Evolutionary conservation across 2,888 invertebrate species (phyloP).

Genomic region (Blera fallax): DNA sequence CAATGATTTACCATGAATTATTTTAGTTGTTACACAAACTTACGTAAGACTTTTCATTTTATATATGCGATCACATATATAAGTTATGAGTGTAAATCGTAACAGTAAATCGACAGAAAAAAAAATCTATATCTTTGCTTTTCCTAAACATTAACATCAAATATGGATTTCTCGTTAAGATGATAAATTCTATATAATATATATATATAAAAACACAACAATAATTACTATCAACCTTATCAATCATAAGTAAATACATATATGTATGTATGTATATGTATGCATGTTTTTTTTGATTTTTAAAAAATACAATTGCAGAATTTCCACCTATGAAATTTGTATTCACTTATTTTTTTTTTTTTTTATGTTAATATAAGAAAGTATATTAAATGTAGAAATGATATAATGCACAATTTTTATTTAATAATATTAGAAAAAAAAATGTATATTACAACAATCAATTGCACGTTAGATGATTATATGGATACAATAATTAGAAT

Average conservation of each 20-base stretch:
- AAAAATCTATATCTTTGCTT: slow-evolving; percentile 15
- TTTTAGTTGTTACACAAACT: slow-evolving; percentile 3
- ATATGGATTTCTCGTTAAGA: slow-evolving; percentile 15
- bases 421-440: slow-evolving; percentile 38
- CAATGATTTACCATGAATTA: slow-evolving; percentile 10
- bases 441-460: slow-evolving; percentile 69
- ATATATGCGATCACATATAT: background rate
- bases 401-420: slow-evolving; percentile 64
- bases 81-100: slow-evolving; percentile 28
- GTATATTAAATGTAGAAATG: slow-evolving; percentile 39
- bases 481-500: slow-evolving; percentile 37
- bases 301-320: slow-evolving; percentile 70
- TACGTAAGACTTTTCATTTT: slow-evolving; percentile 1
- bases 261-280: slow-evolving; percentile 1
- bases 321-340: slow-evolving; percentile 44
- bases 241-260: slow-evolving; percentile 43
- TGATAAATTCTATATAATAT: slow-evolving; percentile 59
- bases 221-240: slow-evolving; percentile 69
- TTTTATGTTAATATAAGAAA: background rate
- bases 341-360: background rate
- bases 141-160: slow-evolving; percentile 37
- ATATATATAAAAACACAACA: slow-evolving; percentile 70
- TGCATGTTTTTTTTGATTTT: slow-evolving; percentile 60
- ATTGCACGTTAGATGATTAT: slow-evolving; percentile 69
- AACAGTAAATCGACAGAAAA: slow-evolving; percentile 32